Evolutionary conservation across 2,888 invertebrate genomes (phyloP).

Genomic region (Amphipyra tragopoginis): DNA sequence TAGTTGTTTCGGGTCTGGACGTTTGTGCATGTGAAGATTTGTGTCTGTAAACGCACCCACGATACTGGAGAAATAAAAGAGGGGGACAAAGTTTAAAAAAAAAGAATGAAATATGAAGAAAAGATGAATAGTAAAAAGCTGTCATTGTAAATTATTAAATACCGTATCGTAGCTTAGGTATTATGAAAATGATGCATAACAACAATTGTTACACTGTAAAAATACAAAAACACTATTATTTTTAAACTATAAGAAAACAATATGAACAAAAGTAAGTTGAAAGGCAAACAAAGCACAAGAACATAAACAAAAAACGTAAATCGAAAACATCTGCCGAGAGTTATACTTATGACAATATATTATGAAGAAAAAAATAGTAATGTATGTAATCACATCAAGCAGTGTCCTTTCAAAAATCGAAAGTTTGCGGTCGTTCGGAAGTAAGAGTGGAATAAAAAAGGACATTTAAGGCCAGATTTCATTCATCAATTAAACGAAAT

Average conservation of each 20-base stretch:
- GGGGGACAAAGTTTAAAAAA: too few species aligned
- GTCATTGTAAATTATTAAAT: too few species aligned
- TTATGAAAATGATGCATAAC: background rate
- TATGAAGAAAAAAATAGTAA: slow-evolving; percentile 38
- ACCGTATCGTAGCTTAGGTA: too few species aligned
- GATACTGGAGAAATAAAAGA: too few species aligned
- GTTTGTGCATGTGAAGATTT: too few species aligned
- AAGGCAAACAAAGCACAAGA: slow-evolving; percentile 41
- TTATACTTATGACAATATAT: slow-evolving; percentile 39
- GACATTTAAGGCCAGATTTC: slow-evolving; percentile 71
- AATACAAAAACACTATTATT: slow-evolving; percentile 7
- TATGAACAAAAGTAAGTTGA: slow-evolving; percentile 33
- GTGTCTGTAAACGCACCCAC: too few species aligned
- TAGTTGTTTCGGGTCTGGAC: too few species aligned
- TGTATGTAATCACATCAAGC: slow-evolving; percentile 47
- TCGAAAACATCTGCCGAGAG: slow-evolving; percentile 58
- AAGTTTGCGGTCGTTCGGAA: slow-evolving; percentile 74
- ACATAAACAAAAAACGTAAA: slow-evolving; percentile 43
- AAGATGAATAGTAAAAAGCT: too few species aligned
- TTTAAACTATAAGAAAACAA: slow-evolving; percentile 22
- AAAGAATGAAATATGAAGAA: too few species aligned
- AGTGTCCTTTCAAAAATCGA: slow-evolving; percentile 73
- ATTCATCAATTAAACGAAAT: slow-evolving; percentile 74
- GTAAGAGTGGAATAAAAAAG: slow-evolving; percentile 75
- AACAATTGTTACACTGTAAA: slow-evolving; percentile 13